phyloP scores from a whole-genome alignment of 2,797 vertebrate genomes.

The Sciaenops ocellatus region DNA sequence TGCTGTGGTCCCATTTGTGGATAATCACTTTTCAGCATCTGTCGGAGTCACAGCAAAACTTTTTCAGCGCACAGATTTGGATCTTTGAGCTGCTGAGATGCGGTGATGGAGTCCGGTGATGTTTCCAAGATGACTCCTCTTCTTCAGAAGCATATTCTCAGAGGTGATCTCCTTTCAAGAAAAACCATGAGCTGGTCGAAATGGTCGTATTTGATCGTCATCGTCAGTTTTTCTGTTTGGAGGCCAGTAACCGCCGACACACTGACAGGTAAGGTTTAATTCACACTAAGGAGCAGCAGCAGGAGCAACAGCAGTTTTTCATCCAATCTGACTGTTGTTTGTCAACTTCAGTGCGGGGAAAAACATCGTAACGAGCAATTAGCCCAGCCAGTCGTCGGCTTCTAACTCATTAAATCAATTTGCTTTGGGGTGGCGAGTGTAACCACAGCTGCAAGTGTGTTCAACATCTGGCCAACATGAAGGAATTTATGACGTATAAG shows the following conservation, averaged over 20 bases:
- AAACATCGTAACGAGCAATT: slow-evolving; percentile 63
- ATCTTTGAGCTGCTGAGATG: slow-evolving; percentile 62
- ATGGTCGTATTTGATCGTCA: slow-evolving; percentile 16
- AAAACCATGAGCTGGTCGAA: slow-evolving; percentile 47
- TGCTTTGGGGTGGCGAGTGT: slow-evolving; percentile 46
- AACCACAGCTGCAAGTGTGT: slow-evolving; percentile 63
- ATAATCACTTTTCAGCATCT: slow-evolving; percentile 35
- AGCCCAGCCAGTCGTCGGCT: slow-evolving; percentile 44
- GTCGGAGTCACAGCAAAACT: slow-evolving; percentile 16
- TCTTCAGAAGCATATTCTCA: background rate
- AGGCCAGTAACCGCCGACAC: slow-evolving; percentile 23
- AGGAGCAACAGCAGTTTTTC: background rate
- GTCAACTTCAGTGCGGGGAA: background rate
- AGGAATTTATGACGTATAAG: slow-evolving; percentile 36
- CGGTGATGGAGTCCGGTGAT: slow-evolving; percentile 64
- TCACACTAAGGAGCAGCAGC: background rate
- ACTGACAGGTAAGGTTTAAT: slow-evolving; percentile 75
- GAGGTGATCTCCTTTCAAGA: slow-evolving; percentile 2
- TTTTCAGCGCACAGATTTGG: background rate
- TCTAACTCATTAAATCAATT: slow-evolving; percentile 63
- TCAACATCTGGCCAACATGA: slow-evolving; percentile 69
- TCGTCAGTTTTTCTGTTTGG: slow-evolving; percentile 23
- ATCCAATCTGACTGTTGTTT: slow-evolving; percentile 9
- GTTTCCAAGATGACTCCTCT: slow-evolving; percentile 41
- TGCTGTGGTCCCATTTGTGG: slow-evolving; percentile 31